Evolutionary conservation across 2,888 invertebrate genomes (phyloP), one percentile per base, ranked within the genome.

Genomic region (Chymomyza fuscimana): DNA sequence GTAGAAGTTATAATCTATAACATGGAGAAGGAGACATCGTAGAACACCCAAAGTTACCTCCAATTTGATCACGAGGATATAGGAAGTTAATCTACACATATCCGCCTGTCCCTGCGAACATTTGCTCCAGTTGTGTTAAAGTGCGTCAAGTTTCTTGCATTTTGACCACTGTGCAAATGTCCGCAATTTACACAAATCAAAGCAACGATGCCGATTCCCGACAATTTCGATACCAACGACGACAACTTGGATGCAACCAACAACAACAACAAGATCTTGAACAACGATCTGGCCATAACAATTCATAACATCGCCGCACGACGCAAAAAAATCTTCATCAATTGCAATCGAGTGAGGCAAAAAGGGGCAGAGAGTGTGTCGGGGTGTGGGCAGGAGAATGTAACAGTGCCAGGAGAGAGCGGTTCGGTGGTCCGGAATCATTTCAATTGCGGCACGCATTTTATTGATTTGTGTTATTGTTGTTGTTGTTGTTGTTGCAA

Each of bases 381-480:
- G 36, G n/a, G 54, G 3, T 16, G 32, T 7, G 64, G 16, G 54
- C 15, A 36, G 36, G 36, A 25, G 29, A 12, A 4, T 15, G 65
- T 10, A 63, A 61, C 59, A 6, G 72, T 25, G 3, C 1, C 10
- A 46, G 40, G 12, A 46, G 6, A 46, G 10, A 12, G 40, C 40
- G 40, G 40, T 12, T 3, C 12, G 40, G 40, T 10, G 40, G 40
- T 12, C 36, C 25, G 25, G 36, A 36, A 46, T 46, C 16, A 54
- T 54, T 54, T 54, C 54, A 54, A 54, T 54, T 54, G 69, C 64
- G 59, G 74, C 80, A 80, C 80, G 78, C 80, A 58, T 70, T 69
- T 63, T 82, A 82, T 84, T 87, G 85, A 80, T 87, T 83, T 85
- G 78, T 61, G 65, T 59, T 36, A 16, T 58, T 75, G 72, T 70